Evolutionary conservation across 2,888 invertebrate species (phyloP).

Genomic region (Caradrina kadenii): DNA sequence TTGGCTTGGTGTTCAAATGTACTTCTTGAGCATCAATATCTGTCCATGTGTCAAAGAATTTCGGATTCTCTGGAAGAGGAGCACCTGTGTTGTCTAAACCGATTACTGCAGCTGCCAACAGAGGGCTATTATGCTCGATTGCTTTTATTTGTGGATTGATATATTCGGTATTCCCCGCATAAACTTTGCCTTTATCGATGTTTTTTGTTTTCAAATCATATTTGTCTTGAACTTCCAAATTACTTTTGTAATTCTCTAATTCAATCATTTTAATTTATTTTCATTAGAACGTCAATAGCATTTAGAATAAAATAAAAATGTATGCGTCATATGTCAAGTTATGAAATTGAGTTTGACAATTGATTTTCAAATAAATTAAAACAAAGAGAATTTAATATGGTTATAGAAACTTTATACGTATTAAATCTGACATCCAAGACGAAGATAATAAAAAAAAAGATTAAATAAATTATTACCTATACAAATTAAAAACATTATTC

Average conservation of each 20-base stretch:
- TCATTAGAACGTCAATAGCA: background rate
- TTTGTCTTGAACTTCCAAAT: slow-evolving; percentile 74
- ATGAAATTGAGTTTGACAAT: slow-evolving; percentile 13
- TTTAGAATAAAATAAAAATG: slow-evolving; percentile 12
- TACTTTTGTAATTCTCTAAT: slow-evolving; percentile 64
- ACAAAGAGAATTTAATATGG: background rate
- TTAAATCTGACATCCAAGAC: background rate
- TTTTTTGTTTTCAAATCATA: slow-evolving; percentile 65
- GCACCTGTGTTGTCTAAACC: slow-evolving; percentile 82
- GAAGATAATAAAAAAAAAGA: too few species aligned
- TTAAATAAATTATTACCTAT: too few species aligned
- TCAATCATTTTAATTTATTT: slow-evolving; percentile 23
- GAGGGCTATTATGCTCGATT: slow-evolving; percentile 59
- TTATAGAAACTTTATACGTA: slow-evolving; percentile 4
- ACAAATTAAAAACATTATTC: too few species aligned
- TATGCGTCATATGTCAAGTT: slow-evolving; percentile 19
- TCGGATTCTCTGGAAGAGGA: slow-evolving; percentile 68
- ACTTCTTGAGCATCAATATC: slow-evolving; percentile 88
- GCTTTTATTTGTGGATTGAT: slow-evolving; percentile 58
- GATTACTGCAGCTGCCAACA: slow-evolving; percentile 79
- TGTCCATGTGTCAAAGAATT: slow-evolving; percentile 81
- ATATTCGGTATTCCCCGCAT: slow-evolving; percentile 68
- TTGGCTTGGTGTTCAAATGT: slow-evolving; percentile 87
- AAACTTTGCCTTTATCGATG: slow-evolving; percentile 69
- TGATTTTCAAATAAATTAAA: background rate